Percentiles rank a stretch among this genome's conserved stretches.
Evolutionary conservation across 2,888 invertebrate species (phyloP).

Genomic region (Euclidia mi): DNA sequence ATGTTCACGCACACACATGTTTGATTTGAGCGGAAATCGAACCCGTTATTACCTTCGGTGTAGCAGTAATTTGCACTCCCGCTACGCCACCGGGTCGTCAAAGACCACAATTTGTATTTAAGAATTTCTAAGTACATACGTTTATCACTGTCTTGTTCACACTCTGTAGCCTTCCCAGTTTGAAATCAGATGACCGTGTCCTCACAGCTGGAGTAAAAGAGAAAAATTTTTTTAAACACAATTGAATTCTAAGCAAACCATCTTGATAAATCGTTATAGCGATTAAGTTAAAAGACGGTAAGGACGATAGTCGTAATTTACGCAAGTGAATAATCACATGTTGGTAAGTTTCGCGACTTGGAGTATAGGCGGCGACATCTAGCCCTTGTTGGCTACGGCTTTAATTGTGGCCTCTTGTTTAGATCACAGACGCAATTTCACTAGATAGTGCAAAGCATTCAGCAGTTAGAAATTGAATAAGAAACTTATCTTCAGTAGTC

Average conservation of each 20-base stretch:
- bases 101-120: no score
- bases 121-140: no score
- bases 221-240: not conserved
- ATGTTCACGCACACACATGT: no score
- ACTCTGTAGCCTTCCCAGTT: no score
- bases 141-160: no score
- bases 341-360: conserved; percentile 54
- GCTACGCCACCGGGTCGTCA: no score
- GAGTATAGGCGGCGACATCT: conserved; percentile 64
- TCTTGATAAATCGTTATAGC: conserved; percentile 48
- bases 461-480: not conserved
- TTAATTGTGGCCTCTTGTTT: conserved; percentile 70
- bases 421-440: conserved; percentile 19
- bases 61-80: no score
- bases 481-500: no score
- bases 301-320: conserved; percentile 67
- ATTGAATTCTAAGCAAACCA: conserved; percentile 31
- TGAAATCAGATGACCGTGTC: no score
- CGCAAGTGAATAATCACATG: conserved; percentile 69
- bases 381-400: conserved; percentile 65
- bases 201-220: not conserved
- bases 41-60: no score
- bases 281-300: conserved; percentile 60
- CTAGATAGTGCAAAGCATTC: conserved; percentile 37
- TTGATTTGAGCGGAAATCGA: no score